These are phyloP conservation scores for Pandion haliaetus DNA, from an alignment of 2,113 vertebrate species.

Conservation along the genomic window DNA sequence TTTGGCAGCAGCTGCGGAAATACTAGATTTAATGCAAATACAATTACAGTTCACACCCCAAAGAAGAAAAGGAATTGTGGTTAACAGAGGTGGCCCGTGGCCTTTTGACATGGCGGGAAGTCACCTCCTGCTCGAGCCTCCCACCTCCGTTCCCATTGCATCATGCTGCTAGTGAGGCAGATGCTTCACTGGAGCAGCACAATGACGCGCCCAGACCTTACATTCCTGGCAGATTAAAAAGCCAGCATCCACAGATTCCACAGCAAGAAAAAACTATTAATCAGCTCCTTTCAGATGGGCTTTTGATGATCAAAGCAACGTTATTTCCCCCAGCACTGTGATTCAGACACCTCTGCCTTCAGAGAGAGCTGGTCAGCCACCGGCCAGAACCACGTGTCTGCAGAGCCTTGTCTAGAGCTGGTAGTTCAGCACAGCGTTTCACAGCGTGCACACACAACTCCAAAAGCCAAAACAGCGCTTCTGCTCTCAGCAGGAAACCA, in stretches of 20 bases:
- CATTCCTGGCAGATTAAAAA: constrained; percentile 49
- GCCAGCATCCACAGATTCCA: constrained; percentile 39
- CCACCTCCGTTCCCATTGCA: not conserved
- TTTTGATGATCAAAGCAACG: constrained; percentile 4
- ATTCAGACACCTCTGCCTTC: not conserved
- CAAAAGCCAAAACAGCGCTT: not conserved
- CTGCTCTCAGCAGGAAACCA: not conserved
- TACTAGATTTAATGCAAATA: not conserved
- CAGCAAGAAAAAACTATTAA: not conserved
- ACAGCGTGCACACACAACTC: accelerated
- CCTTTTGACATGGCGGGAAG: not conserved
- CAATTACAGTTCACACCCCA: not conserved
- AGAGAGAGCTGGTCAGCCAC: not conserved
- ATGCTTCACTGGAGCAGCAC: not conserved
- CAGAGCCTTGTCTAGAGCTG: not conserved
- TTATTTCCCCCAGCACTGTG: not conserved
- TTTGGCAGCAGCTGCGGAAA: not conserved
- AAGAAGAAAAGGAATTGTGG: not conserved
- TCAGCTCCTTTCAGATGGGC: not conserved
- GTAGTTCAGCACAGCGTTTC: not conserved
- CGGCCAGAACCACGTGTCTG: accelerated
- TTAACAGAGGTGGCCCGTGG: not conserved
- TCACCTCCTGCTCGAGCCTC: not conserved
- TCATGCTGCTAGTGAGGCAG: not conserved
- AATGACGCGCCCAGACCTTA: not conserved